A percentile compares a stretch with the other conserved stretches of the same genome.
These are phyloP conservation scores for Urosaurus nigricauda DNA, from an alignment of 2,797 vertebrate species.

Conservation along the genomic window DNA sequence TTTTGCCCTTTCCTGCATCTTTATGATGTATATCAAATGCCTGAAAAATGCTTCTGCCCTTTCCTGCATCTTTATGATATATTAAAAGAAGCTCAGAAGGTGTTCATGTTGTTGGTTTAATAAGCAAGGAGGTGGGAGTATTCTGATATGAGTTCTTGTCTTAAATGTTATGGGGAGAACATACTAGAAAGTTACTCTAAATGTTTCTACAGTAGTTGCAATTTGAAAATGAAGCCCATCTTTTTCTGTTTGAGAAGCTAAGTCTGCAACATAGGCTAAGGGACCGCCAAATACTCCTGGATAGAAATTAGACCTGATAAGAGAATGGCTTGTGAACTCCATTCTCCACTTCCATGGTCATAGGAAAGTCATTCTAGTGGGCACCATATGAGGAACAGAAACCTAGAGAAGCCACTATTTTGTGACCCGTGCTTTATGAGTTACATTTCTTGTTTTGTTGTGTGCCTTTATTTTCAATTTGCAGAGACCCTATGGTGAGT, in stretches of 20 bases:
- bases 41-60: conserved; percentile 47
- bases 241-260: neutral
- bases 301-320: neutral
- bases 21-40: conserved; percentile 25
- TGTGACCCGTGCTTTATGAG: too few relatives aligned
- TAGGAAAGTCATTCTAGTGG: neutral
- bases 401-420: neutral
- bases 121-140: neutral
- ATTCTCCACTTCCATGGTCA: too few relatives aligned
- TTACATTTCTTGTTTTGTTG: too few relatives aligned
- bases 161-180: neutral
- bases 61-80: conserved; percentile 44
- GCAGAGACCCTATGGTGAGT: too few relatives aligned
- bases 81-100: conserved; percentile 38
- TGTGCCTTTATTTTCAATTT: too few relatives aligned
- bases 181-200: neutral
- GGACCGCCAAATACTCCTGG: neutral
- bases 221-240: neutral
- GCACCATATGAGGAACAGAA: neutral
- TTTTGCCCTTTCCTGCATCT: conserved; percentile 15
- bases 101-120: conserved; percentile 30
- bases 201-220: neutral
- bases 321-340: neutral
- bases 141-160: neutral
- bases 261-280: too few relatives aligned